Base-by-base conservation (phyloP, 2,113 vertebrate species). In the Heliornis fulica region DNA sequence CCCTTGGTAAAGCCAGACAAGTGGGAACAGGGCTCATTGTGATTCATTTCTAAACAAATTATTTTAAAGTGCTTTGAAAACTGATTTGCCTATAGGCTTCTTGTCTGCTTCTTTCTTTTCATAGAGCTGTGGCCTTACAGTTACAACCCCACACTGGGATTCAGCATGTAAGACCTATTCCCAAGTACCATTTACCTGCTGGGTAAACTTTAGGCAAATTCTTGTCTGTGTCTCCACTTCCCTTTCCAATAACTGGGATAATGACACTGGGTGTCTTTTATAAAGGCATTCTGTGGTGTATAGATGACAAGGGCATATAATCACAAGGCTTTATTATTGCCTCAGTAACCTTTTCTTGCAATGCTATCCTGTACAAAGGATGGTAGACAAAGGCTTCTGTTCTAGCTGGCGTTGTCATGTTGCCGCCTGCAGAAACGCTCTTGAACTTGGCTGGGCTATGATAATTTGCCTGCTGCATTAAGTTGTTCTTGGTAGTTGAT, bases 141-240 rank as follows among this genome's bases (percentile, higher is more conserved):
- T 82, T 92, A 22, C 2, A 93, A 56, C 23, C 48, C 69, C 3
- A 31, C 21, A 26, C 72, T 82, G 72, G n/a, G 70, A 69, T 45
- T 45, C 56, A 53, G 77, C 53, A 68, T 28, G 8, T 20, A n/a
- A 36, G 11, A 50, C 38, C 81, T 5, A 84, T 79, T 97, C 96
- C 77, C 95, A 96, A 76, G 80, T 91, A 80, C 70, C 54, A 48
- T 69, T 76, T 31, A 38, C 53, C 83, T 94, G 43, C 69, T 31
- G 53, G 87, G 87, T 65, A 91, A 87, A 93, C 70, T 94, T 89
- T 89, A 96, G 87, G 95, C 93, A 97, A 96, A 95, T 95, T 77
- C 77, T 83, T 65, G 77, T 95, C 93, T 95, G 74, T 94, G 87
- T 48, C 57, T 91, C 26, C 7, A 0, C 81, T 82, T 68, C 29